Conservation (phyloP, 2,113 vertebrate genomes). For the Pterocles orientalis region DNA sequence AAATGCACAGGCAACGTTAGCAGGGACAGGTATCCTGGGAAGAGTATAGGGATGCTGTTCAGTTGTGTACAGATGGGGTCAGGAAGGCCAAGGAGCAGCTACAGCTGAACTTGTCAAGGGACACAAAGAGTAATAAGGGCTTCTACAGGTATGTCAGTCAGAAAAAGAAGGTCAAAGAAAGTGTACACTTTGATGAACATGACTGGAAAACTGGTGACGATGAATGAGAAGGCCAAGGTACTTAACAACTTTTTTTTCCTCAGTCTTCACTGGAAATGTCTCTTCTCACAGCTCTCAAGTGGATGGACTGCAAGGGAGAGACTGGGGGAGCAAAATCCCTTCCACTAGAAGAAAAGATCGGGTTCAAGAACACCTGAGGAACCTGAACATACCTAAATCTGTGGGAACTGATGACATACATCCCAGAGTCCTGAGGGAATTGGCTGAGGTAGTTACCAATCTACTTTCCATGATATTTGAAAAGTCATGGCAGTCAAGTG, state of each 20-base stretch:
- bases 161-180: neutral
- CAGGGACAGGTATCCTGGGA: neutral
- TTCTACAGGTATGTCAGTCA: neutral
- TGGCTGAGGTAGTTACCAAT: neutral
- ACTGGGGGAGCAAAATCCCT: neutral
- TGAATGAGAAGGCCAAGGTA: neutral
- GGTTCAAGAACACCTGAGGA: neutral
- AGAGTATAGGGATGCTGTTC: accelerated
- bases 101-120: neutral
- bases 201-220: neutral
- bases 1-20: neutral
- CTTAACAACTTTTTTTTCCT: neutral
- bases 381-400: neutral
- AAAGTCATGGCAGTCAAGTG: no score
- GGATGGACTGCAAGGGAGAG: neutral
- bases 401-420: neutral
- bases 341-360: neutral
- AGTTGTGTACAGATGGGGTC: neutral
- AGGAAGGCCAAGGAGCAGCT: neutral
- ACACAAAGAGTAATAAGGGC: neutral
- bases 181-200: accelerated
- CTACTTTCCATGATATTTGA: neutral
- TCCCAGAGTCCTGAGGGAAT: neutral
- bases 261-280: neutral
- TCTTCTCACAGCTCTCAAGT: neutral